phyloP scores from a whole-genome alignment of 2,113 vertebrate species.

The Axis porcinus region DNA sequence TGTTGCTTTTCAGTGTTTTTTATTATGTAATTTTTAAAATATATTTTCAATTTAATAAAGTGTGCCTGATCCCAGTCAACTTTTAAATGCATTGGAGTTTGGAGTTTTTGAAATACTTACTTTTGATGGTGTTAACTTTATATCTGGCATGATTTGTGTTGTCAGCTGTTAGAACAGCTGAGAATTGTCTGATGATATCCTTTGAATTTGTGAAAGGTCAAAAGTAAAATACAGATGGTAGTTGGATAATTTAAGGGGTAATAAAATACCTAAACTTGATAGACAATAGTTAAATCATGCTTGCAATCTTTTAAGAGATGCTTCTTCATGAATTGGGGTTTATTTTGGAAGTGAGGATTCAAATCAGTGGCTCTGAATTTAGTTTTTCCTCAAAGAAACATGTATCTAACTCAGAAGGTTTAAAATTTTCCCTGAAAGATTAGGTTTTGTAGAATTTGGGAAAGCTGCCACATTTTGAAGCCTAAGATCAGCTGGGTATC shows the following conservation, averaged over 20 bases:
- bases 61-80: constrained; percentile 57
- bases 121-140: constrained; percentile 61
- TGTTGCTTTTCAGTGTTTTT: not conserved
- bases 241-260: not conserved
- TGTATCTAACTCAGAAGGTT: not conserved
- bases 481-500: not conserved
- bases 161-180: constrained; percentile 45
- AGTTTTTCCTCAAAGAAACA: constrained; percentile 15
- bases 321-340: constrained; percentile 5
- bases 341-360: constrained; percentile 13
- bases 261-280: not conserved
- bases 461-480: not conserved
- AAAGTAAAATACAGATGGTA: constrained; percentile 2
- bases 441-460: not conserved
- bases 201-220: constrained; percentile 34
- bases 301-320: not conserved
- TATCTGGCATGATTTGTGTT: constrained; percentile 46
- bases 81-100: constrained; percentile 58
- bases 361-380: constrained; percentile 3
- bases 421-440: not conserved
- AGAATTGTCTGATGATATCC: constrained; percentile 16
- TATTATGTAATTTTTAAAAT: not conserved
- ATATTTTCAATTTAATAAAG: not conserved
- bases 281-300: not conserved
- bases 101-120: constrained; percentile 57